These are phyloP conservation scores for Acrocyrtus sp. DNA, from an alignment of 2,888 invertebrate genomes.

Conservation along the genomic window DNA sequence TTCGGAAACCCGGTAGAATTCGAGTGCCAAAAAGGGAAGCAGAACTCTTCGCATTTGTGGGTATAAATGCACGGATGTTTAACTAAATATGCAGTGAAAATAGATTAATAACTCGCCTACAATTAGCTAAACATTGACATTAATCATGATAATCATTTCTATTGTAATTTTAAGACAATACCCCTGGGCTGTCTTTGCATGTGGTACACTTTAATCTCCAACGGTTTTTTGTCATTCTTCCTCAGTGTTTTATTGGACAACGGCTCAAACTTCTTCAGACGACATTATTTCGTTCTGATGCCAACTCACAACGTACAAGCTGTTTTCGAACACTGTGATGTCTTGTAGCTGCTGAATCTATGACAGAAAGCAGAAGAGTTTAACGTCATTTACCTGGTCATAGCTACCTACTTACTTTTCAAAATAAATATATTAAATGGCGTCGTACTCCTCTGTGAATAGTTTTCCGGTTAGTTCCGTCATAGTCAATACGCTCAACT, in stretches of 20 bases:
- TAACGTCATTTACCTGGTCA: background rate
- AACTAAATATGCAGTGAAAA: slow-evolving; percentile 14
- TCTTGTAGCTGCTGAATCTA: slow-evolving; percentile 76
- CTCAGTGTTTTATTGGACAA: slow-evolving; percentile 67
- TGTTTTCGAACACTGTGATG: slow-evolving; percentile 79
- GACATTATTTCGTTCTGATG: slow-evolving; percentile 72
- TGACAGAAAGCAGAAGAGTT: slow-evolving; percentile 55
- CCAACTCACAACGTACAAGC: slow-evolving; percentile 80
- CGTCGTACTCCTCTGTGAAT: slow-evolving; percentile 70
- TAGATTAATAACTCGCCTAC: background rate
- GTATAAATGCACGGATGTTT: slow-evolving; percentile 34
- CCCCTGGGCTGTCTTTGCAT: slow-evolving; percentile 80
- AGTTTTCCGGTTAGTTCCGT: slow-evolving; percentile 75
- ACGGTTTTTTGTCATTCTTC: slow-evolving; percentile 72
- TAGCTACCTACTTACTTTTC: no score
- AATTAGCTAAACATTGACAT: slow-evolving; percentile 3
- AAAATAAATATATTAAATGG: slow-evolving; percentile 1
- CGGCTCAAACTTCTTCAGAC: slow-evolving; percentile 72
- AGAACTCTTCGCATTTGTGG: slow-evolving; percentile 76
- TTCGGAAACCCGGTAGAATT: slow-evolving; percentile 69
- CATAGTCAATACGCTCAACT: slow-evolving; percentile 72
- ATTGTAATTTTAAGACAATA: slow-evolving; percentile 66
- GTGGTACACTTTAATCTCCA: slow-evolving; percentile 79
- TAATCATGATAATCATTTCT: slow-evolving; percentile 22
- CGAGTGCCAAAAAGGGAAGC: slow-evolving; percentile 74